A percentile compares a stretch with the other conserved stretches of the same genome.
These are phyloP conservation scores for Tenebrosternarchus preto DNA, from an alignment of 2,113 vertebrate species.

Conservation along the genomic window DNA sequence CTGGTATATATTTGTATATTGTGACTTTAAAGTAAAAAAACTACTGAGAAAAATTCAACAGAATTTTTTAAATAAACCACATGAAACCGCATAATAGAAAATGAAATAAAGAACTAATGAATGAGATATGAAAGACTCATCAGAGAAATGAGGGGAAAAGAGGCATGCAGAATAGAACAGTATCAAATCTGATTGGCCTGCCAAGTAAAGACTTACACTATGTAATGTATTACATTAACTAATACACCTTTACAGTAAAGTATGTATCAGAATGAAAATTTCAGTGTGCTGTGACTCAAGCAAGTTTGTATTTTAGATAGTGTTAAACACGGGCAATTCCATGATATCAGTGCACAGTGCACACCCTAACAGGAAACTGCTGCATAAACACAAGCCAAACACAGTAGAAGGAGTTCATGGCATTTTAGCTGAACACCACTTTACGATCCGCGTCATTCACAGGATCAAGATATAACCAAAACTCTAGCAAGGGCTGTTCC, in stretches of 20 bases:
- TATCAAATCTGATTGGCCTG: too few relatives aligned
- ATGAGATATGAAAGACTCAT: too few relatives aligned
- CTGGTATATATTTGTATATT: too few relatives aligned
- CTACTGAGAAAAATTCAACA: too few relatives aligned
- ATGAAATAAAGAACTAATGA: too few relatives aligned
- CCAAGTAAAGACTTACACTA: too few relatives aligned
- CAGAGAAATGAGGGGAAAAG: too few relatives aligned
- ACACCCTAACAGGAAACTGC: slow-evolving; percentile 21
- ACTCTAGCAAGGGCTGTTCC: background rate
- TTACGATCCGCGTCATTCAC: background rate
- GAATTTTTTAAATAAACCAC: too few relatives aligned
- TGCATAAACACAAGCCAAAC: too few relatives aligned
- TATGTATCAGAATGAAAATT: background rate
- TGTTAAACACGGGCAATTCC: background rate
- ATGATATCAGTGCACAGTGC: background rate
- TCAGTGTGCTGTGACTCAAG: background rate
- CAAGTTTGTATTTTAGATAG: background rate
- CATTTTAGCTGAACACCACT: background rate
- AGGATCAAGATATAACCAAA: background rate
- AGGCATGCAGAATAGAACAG: too few relatives aligned
- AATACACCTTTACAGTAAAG: background rate
- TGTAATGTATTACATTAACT: background rate
- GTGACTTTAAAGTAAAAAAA: too few relatives aligned
- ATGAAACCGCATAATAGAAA: too few relatives aligned
- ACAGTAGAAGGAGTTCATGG: background rate